A percentile compares a stretch with the other conserved stretches of the same genome.
phyloP scores from a whole-genome alignment of 1,140 invertebrate genomes.

The Listronotus bonariensis region DNA sequence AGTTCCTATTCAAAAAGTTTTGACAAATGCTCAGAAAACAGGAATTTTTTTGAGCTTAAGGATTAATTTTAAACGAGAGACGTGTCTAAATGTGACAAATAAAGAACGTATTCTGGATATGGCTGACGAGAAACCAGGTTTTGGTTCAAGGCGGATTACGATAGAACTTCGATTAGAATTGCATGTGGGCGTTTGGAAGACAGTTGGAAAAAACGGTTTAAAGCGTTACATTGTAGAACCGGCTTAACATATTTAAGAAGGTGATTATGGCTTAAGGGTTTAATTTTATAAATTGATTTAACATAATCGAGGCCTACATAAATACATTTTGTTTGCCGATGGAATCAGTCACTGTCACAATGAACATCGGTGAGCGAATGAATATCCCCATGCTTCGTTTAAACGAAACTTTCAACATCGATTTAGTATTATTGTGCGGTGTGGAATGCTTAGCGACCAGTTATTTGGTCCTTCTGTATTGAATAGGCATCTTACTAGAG shows the following conservation, averaged over 20 bases:
- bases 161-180: too few relatives aligned
- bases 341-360: conserved; percentile 17
- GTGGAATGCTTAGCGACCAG: conserved; percentile 6
- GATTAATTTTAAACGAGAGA: too few relatives aligned
- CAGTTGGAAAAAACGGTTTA: conserved; percentile 5
- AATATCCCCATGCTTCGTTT: conserved; percentile 16
- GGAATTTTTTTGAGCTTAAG: too few relatives aligned
- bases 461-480: conserved; percentile 12
- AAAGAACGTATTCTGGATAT: too few relatives aligned
- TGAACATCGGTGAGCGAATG: conserved; percentile 23
- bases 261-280: conserved; percentile 17
- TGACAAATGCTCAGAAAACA: too few relatives aligned
- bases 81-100: too few relatives aligned
- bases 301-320: conserved; percentile 14
- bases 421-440: conserved; percentile 15
- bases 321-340: conserved; percentile 17
- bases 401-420: conserved; percentile 15
- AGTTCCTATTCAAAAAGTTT: too few relatives aligned
- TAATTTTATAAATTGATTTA: conserved; percentile 14
- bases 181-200: background rate
- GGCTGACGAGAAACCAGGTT: too few relatives aligned
- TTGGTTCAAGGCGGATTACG: too few relatives aligned
- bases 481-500: conserved; percentile 2
- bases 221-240: background rate
- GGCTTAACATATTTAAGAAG: conserved; percentile 7